Evolutionary conservation across 2,888 invertebrate species (phyloP), one percentile per base, ranked within the genome.

Genomic region (Nomada flava): DNA sequence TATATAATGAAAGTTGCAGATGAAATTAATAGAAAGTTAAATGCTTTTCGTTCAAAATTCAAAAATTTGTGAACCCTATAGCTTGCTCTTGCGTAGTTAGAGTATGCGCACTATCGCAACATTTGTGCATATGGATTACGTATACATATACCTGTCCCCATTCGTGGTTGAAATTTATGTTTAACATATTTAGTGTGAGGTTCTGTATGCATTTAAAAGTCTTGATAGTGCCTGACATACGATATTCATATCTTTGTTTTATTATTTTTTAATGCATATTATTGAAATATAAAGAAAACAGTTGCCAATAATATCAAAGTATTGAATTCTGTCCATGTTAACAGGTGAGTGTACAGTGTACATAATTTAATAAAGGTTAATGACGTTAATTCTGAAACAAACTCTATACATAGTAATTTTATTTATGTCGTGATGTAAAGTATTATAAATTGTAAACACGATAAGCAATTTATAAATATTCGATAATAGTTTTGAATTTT

Each of bases 321-420:
- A 47, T 71, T 71, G 18, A 67, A 71, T 67, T 47, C 26, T 13
- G 47, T 76, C 52, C 26, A 76, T 71, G 55, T 71, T 71, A 67
- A 55, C 79, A 77, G 79, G 79, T 79, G 50, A 77, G 77, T 50
- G 42, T 10, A 55, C 3, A 75, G 53, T 44, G 36, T 7, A 1
- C 36, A 7, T 71, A 50, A 79, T 44, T 44, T 60, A 76, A 42
- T 59, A 26, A 65, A 55, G n/a, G 65, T 76, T 55, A 55, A 70
- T 65, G 47, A 71, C 50, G 76, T 26, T 65, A 59, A 53, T 57
- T 57, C 29, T 71, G 13, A 47, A 73, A 53, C 26, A 18, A 18
- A 13, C 15, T 18, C 0, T 3, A 44, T 5, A 20, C 36, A 42
- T 57, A 65, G 0, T 47, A 15, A 18, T 57, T 57, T n/a, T 5